Percentiles rank a stretch among this genome's conserved stretches.
Conservation (phyloP, 2,888 invertebrate species). For the Tethea ocularis region DNA sequence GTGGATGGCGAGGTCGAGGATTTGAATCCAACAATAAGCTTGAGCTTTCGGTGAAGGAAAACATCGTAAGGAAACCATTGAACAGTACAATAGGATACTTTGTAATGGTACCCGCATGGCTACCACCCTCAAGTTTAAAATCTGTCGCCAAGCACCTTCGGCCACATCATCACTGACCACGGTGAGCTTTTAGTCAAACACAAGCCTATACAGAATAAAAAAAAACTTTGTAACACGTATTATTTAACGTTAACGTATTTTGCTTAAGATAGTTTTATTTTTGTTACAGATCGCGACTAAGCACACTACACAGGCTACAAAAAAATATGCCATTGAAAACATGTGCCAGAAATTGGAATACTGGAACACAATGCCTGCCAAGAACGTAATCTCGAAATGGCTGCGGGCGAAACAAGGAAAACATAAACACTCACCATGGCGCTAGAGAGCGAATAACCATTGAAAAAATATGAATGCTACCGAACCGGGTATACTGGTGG, state of each 20-base stretch:
- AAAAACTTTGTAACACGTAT: constrained; percentile 6
- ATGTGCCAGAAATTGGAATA: constrained; percentile 71
- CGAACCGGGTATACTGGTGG: constrained; percentile 67
- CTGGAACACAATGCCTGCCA: constrained; percentile 76
- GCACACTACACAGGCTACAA: constrained; percentile 36
- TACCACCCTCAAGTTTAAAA: too few species aligned
- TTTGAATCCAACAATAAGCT: too few species aligned
- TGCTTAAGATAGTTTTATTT: constrained; percentile 26
- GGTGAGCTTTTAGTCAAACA: too few species aligned
- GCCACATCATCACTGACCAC: too few species aligned
- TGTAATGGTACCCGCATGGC: too few species aligned
- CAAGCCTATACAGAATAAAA: too few species aligned
- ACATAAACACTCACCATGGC: constrained; percentile 77
- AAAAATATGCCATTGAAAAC: constrained; percentile 67
- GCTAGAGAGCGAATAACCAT: constrained; percentile 69
- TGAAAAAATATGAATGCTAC: constrained; percentile 77
- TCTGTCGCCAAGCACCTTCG: too few species aligned
- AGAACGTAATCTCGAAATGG: constrained; percentile 80
- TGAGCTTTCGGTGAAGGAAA: too few species aligned
- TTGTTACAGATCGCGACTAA: constrained; percentile 68
- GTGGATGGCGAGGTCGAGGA: too few species aligned
- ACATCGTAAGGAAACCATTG: too few species aligned
- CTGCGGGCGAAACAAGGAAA: constrained; percentile 77
- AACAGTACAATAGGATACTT: too few species aligned
- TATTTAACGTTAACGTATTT: neutral